phyloP scores from a whole-genome alignment of 1,140 invertebrate species.

The Anastatus disparis region DNA sequence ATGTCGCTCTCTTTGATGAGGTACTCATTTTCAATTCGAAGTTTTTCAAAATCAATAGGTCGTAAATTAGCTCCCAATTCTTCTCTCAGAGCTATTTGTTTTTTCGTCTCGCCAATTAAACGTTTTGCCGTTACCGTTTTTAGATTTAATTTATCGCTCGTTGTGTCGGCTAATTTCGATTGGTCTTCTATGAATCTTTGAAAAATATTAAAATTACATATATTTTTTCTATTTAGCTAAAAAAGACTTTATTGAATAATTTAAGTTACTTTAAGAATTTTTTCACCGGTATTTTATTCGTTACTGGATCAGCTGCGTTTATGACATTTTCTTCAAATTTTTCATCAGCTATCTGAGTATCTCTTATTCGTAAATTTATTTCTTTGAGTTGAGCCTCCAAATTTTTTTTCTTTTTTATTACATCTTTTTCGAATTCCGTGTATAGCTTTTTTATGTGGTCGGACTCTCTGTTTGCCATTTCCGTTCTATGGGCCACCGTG shows the following conservation, averaged over 20 bases:
- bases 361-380: slow-evolving; percentile 60
- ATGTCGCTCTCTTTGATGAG: slow-evolving; percentile 62
- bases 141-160: slow-evolving; percentile 66
- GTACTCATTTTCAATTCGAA: slow-evolving; percentile 68
- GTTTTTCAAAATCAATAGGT: slow-evolving; percentile 69
- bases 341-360: slow-evolving; percentile 58
- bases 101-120: slow-evolving; percentile 63
- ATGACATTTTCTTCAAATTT: slow-evolving; percentile 63
- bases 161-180: slow-evolving; percentile 61
- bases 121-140: slow-evolving; percentile 66
- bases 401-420: slow-evolving; percentile 55
- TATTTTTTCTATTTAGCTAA: too few species aligned
- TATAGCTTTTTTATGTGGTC: slow-evolving; percentile 60
- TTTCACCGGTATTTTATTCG: slow-evolving; percentile 67
- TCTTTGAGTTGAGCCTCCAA: slow-evolving; percentile 66
- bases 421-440: slow-evolving; percentile 48
- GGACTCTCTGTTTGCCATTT: slow-evolving; percentile 64
- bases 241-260: too few species aligned
- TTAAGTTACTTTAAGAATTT: slow-evolving; percentile 64
- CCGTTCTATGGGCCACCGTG: slow-evolving; percentile 53
- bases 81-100: slow-evolving; percentile 63
- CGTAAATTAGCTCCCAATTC: slow-evolving; percentile 65
- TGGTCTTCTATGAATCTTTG: slow-evolving; percentile 66
- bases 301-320: slow-evolving; percentile 63
- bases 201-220: not conserved